phyloP scores from a whole-genome alignment of 2,888 invertebrate genomes.

The Hypena proboscidalis region DNA sequence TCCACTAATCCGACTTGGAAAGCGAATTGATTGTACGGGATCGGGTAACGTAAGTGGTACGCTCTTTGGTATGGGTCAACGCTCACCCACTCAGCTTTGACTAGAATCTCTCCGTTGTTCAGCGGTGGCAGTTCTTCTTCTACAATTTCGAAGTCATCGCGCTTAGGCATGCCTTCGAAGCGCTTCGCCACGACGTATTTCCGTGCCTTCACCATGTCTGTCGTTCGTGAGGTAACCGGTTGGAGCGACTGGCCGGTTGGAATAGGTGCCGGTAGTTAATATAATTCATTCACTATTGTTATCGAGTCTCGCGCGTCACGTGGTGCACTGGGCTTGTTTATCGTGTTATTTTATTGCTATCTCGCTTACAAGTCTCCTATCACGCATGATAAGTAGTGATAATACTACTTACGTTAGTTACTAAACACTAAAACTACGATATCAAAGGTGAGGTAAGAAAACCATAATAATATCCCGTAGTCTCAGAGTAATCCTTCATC shows the following conservation, averaged over 20 bases:
- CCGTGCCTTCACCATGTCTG: conserved; percentile 78
- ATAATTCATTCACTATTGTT: conserved; percentile 2
- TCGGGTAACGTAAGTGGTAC: conserved; percentile 33
- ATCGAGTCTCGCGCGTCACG: conserved; percentile 5
- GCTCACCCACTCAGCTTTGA: conserved; percentile 57
- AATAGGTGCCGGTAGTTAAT: conserved; percentile 37
- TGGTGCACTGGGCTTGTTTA: conserved; percentile 1
- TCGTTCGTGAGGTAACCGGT: not conserved
- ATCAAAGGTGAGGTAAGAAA: too few relatives aligned
- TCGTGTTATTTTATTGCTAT: too few relatives aligned
- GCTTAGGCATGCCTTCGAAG: conserved; percentile 85
- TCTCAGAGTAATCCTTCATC: too few relatives aligned
- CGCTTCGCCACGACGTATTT: conserved; percentile 83
- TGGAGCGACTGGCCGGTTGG: not conserved
- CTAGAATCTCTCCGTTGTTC: conserved; percentile 61
- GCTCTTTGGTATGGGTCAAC: conserved; percentile 60
- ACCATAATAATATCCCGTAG: too few relatives aligned
- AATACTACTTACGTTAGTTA: too few relatives aligned
- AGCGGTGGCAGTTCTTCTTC: conserved; percentile 22
- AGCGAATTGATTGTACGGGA: conserved; percentile 45
- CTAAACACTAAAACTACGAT: too few relatives aligned
- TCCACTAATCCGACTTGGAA: conserved; percentile 71
- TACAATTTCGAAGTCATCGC: conserved; percentile 82
- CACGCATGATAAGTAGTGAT: too few relatives aligned
- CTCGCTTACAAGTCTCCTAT: too few relatives aligned